Conservation (phyloP, 2,888 invertebrate genomes). For the Xylota sylvarum region DNA sequence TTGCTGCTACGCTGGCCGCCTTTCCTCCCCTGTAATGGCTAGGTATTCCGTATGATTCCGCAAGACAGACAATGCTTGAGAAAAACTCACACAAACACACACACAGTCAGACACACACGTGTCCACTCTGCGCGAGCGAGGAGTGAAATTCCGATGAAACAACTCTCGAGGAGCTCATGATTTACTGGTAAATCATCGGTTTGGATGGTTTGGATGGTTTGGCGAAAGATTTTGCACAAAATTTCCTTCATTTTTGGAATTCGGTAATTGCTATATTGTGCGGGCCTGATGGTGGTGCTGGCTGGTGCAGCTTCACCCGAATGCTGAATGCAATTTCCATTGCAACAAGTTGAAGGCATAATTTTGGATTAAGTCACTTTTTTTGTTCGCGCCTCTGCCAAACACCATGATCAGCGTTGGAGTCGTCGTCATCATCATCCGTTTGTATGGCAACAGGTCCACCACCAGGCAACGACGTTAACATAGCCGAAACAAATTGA, state of each 20-base stretch:
- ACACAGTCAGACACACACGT: too few relatives aligned
- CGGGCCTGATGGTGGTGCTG: conserved; percentile 76
- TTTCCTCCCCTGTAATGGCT: conserved; percentile 57
- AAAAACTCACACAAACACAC: conserved; percentile 50
- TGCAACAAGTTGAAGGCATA: conserved; percentile 75
- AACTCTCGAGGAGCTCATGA: conserved; percentile 75
- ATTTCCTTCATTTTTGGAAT: conserved; percentile 76
- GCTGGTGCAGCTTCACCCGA: conserved; percentile 78
- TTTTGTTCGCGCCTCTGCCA: conserved; percentile 53
- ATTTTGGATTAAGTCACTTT: conserved; percentile 74
- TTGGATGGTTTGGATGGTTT: conserved; percentile 67
- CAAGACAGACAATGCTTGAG: conserved; percentile 39
- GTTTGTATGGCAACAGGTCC: not conserved
- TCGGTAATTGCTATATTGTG: conserved; percentile 76
- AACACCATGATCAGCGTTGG: conserved; percentile 16
- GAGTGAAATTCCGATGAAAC: conserved; percentile 74
- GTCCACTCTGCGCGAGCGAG: too few relatives aligned
- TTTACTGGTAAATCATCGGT: conserved; percentile 76
- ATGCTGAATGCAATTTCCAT: conserved; percentile 69
- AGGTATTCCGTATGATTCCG: conserved; percentile 64
- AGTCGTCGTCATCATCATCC: conserved; percentile 2
- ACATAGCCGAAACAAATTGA: conserved; percentile 71
- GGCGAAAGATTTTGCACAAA: conserved; percentile 73
- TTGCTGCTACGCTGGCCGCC: conserved; percentile 53
- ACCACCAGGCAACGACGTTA: not conserved